These are phyloP conservation scores for Ditula angustiorana DNA, from an alignment of 2,888 invertebrate species.

Conservation along the genomic window DNA sequence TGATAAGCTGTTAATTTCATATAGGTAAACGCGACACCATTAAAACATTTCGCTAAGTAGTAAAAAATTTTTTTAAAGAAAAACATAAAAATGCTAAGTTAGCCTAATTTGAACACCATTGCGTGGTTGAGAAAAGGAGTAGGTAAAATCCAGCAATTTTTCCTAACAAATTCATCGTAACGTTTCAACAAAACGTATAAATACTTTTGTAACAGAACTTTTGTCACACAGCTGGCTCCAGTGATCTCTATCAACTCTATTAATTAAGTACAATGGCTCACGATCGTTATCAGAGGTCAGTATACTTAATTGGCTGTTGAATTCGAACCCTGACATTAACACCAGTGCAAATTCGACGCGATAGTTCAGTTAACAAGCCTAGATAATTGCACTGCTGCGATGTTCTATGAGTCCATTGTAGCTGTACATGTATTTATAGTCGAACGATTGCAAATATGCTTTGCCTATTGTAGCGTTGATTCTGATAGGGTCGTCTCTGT, in stretches of 20 bases:
- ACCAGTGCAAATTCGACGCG: slow-evolving; percentile 7
- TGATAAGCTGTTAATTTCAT: no score
- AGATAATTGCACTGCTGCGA: slow-evolving; percentile 58
- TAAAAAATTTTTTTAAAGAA: no score
- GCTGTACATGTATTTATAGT: slow-evolving; percentile 37
- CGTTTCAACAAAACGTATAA: no score
- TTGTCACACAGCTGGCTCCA: no score
- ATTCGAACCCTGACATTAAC: slow-evolving; percentile 48
- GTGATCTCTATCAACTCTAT: not conserved
- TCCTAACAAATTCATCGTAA: no score
- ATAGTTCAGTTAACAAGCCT: slow-evolving; percentile 7
- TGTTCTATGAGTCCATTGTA: not conserved
- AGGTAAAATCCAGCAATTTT: no score
- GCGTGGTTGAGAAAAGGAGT: no score
- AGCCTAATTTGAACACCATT: no score
- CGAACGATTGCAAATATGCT: slow-evolving; percentile 26
- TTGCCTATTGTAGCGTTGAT: slow-evolving; percentile 8
- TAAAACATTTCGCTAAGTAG: no score
- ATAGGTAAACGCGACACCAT: no score
- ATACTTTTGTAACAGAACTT: no score
- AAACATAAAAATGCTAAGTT: no score
- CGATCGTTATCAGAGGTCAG: slow-evolving; percentile 10
- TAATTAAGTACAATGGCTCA: not conserved
- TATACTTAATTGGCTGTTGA: slow-evolving; percentile 16
- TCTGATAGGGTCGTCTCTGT: slow-evolving; percentile 20